These are phyloP conservation scores for Drosophila pseudotakahashii DNA, from an alignment of 2,888 invertebrate species.

Conservation along the genomic window DNA sequence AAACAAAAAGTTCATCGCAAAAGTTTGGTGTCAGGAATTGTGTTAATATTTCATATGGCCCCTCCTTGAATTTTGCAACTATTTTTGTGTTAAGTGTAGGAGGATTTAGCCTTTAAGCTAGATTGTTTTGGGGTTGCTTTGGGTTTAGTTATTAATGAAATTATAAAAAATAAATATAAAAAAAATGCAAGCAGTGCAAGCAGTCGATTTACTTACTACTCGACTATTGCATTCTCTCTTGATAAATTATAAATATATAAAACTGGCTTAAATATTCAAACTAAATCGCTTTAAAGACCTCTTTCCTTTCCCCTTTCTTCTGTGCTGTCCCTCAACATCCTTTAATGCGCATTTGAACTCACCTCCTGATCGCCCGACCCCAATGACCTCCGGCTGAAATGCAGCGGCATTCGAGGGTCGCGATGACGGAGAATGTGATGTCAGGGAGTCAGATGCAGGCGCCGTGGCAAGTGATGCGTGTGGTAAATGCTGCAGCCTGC, in stretches of 20 bases:
- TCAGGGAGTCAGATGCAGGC: constrained; percentile 4
- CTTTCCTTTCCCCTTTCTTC: too few relatives aligned
- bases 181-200: too few relatives aligned
- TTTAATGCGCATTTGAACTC: constrained; percentile 6
- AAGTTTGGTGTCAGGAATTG: constrained; percentile 21
- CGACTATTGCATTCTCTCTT: too few relatives aligned
- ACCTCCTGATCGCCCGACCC: constrained; percentile 9
- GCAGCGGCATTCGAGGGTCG: constrained; percentile 19
- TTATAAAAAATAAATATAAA: too few relatives aligned
- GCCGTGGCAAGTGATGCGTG: constrained; percentile 33
- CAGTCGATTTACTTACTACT: too few relatives aligned
- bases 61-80: constrained; percentile 3
- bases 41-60: constrained; percentile 19
- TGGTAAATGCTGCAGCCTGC: constrained; percentile 29
- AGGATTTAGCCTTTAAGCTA: neutral
- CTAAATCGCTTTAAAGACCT: too few relatives aligned
- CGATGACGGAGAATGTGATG: constrained; percentile 4
- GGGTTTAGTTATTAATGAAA: neutral
- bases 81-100: neutral
- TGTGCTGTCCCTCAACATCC: neutral
- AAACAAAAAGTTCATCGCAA: constrained; percentile 5
- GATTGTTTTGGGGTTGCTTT: neutral
- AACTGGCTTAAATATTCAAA: too few relatives aligned
- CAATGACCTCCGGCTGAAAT: constrained; percentile 30
- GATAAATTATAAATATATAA: too few relatives aligned